A percentile compares a stretch with the other conserved stretches of the same genome.
These are phyloP conservation scores for Drosophila austrosaltans DNA, from an alignment of 2,888 invertebrate genomes.

Conservation along the genomic window DNA sequence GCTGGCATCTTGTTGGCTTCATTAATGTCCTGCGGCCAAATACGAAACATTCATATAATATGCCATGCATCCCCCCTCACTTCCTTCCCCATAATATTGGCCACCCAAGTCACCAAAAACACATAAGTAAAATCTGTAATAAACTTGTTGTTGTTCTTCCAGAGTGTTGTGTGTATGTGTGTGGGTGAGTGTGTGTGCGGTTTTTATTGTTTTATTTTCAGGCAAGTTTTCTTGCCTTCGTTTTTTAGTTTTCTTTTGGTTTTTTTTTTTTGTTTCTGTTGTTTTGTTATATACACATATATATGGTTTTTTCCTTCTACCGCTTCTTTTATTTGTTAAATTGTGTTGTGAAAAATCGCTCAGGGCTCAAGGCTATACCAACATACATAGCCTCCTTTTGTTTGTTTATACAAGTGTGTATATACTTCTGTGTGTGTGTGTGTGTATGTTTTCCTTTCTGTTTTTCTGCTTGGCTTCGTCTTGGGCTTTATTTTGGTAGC, in stretches of 20 bases:
- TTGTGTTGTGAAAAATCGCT: slow-evolving; percentile 76
- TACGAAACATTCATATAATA: slow-evolving; percentile 26
- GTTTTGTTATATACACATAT: background rate
- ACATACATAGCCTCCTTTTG: slow-evolving; percentile 36
- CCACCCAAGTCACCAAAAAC: slow-evolving; percentile 53
- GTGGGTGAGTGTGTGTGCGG: slow-evolving; percentile 39
- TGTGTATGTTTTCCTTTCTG: slow-evolving; percentile 36
- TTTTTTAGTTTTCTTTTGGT: slow-evolving; percentile 33
- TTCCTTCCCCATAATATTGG: background rate
- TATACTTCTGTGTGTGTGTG: slow-evolving; percentile 11
- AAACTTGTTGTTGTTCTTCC: slow-evolving; percentile 66
- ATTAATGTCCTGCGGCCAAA: slow-evolving; percentile 71
- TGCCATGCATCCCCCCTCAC: no score
- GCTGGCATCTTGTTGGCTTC: slow-evolving; percentile 58
- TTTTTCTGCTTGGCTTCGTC: slow-evolving; percentile 57
- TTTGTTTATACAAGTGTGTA: slow-evolving; percentile 31
- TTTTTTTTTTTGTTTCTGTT: slow-evolving; percentile 41
- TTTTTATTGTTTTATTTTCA: slow-evolving; percentile 78
- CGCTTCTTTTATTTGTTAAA: slow-evolving; percentile 73
- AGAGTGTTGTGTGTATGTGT: slow-evolving; percentile 19
- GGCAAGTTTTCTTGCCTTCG: slow-evolving; percentile 45
- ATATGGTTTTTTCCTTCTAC: slow-evolving; percentile 31
- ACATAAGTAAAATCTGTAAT: slow-evolving; percentile 77
- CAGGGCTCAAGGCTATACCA: slow-evolving; percentile 56
- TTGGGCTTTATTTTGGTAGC: slow-evolving; percentile 70